Evolutionary conservation across 2,888 invertebrate genomes (phyloP).

Genomic region (Metopia argyrocephala): DNA sequence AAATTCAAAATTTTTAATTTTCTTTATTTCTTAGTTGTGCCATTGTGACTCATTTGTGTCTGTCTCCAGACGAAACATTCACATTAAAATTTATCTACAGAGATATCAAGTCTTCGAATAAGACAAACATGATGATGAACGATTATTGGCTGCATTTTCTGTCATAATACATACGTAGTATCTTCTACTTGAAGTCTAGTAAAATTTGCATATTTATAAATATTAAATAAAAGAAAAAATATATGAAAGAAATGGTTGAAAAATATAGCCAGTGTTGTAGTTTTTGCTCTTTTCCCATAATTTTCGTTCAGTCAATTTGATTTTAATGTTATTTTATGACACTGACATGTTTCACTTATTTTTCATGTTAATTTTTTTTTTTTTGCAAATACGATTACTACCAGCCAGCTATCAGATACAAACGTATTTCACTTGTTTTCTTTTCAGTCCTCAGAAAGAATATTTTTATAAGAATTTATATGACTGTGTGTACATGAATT

Average conservation of each 20-base stretch:
- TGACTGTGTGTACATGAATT: not conserved
- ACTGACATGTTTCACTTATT: conserved; percentile 52
- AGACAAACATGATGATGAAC: not conserved
- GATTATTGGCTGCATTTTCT: conserved; percentile 37
- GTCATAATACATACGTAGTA: too few relatives aligned
- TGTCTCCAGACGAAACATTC: conserved; percentile 20
- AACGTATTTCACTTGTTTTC: conserved; percentile 1
- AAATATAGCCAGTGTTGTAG: conserved; percentile 24
- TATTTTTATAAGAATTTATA: not conserved
- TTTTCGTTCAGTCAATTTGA: conserved; percentile 54
- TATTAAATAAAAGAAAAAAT: conserved; percentile 42
- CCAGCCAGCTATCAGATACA: not conserved
- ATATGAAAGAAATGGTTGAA: conserved; percentile 30
- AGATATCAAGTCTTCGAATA: not conserved
- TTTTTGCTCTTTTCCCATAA: conserved; percentile 14
- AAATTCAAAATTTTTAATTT: too few relatives aligned
- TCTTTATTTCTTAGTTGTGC: not conserved
- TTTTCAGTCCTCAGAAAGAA: not conserved
- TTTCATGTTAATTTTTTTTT: conserved; percentile 40
- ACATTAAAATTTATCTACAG: conserved; percentile 30
- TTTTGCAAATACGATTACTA: conserved; percentile 34
- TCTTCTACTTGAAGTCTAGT: conserved; percentile 18
- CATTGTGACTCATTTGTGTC: conserved; percentile 10
- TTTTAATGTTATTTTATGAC: conserved; percentile 43
- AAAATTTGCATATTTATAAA: conserved; percentile 58